Conservation (phyloP, 1,140 invertebrate species). For the Pogonomyrmex barbatus region DNA sequence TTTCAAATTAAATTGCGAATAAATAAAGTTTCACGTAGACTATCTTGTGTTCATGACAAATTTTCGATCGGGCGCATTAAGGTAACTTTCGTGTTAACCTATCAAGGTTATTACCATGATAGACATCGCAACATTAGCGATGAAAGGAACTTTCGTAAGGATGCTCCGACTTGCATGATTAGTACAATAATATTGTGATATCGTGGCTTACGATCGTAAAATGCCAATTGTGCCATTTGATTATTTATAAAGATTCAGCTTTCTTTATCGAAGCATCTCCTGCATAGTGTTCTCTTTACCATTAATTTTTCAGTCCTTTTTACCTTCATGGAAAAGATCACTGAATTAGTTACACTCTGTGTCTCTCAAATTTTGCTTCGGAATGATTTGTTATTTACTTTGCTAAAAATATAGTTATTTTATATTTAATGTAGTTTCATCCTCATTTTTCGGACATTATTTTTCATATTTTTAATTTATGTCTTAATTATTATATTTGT, state of each 20-base stretch:
- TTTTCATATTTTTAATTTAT: neutral
- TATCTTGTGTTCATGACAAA: neutral
- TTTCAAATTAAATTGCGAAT: neutral
- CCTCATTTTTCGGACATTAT: neutral
- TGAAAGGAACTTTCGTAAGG: slow-evolving; percentile 2
- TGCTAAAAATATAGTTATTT: neutral
- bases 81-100: neutral
- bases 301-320: neutral
- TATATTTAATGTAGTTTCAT: neutral
- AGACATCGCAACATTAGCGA: neutral
- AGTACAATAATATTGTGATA: neutral
- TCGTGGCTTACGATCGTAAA: slow-evolving; percentile 9
- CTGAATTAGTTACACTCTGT: slow-evolving; percentile 16
- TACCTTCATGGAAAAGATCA: neutral
- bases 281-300: neutral
- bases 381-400: neutral
- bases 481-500: neutral
- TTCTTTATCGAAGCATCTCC: neutral
- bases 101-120: slow-evolving; percentile 10
- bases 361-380: neutral
- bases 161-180: slow-evolving; percentile 2
- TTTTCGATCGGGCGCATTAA: slow-evolving; percentile 9
- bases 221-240: neutral
- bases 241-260: slow-evolving; percentile 24
- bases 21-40: neutral